Evolutionary conservation across 2,888 invertebrate species (phyloP).

Genomic region (Polydesmus complanatus): DNA sequence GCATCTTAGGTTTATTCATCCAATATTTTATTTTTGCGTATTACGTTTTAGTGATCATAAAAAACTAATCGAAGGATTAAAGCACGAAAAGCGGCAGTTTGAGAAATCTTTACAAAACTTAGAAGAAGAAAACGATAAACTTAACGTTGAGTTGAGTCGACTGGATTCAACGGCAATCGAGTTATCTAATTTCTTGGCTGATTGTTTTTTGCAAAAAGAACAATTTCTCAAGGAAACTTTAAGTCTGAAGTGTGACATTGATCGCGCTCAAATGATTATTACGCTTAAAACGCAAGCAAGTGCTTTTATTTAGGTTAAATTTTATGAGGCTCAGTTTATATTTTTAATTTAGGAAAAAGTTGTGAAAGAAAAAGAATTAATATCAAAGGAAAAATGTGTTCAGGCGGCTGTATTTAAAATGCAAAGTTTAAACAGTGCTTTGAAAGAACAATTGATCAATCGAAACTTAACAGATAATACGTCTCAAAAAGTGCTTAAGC

Average conservation of each 20-base stretch:
- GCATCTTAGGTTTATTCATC: too few relatives aligned
- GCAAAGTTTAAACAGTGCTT: background rate
- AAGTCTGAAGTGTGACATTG: background rate
- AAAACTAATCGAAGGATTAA: too few relatives aligned
- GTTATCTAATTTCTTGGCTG: too few relatives aligned
- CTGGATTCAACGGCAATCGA: too few relatives aligned
- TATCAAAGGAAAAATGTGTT: background rate
- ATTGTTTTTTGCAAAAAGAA: background rate
- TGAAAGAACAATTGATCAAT: slow-evolving; percentile 1
- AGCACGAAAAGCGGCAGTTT: too few relatives aligned
- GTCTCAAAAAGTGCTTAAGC: background rate
- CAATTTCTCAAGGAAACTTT: background rate
- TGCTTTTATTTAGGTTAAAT: too few relatives aligned
- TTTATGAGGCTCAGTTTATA: too few relatives aligned
- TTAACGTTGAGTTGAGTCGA: background rate
- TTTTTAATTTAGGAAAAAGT: slow-evolving; percentile 1
- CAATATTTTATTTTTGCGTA: too few relatives aligned
- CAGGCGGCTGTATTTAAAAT: background rate
- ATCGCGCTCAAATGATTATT: background rate
- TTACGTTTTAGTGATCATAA: too few relatives aligned
- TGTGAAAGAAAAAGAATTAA: background rate
- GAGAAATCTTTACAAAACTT: background rate
- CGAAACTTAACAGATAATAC: background rate
- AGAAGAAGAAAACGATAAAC: background rate
- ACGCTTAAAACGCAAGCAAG: too few relatives aligned